These are phyloP conservation scores for Phrynosoma blainvillii DNA, from an alignment of 2,113 vertebrate genomes.

Conservation along the genomic window DNA sequence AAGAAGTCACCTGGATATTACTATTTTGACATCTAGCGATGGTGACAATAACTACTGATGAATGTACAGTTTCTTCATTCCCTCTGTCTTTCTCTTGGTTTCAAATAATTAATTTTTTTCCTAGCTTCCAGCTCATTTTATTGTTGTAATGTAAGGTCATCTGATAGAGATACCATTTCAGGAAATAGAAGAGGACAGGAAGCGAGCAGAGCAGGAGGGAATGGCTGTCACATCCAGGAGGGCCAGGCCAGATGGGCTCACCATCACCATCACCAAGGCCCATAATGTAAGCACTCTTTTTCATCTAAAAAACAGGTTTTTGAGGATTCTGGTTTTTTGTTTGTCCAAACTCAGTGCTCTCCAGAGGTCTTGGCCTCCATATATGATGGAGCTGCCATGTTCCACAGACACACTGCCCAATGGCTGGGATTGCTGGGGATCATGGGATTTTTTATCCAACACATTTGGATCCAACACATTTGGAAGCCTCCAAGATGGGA, in stretches of 20 bases:
- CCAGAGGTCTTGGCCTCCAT: not conserved
- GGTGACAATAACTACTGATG: not conserved
- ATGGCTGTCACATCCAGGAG: conserved; percentile 84
- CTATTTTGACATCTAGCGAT: not conserved
- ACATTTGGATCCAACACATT: no score
- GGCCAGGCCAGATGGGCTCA: conserved; percentile 87
- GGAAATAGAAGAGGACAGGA: conserved; percentile 97
- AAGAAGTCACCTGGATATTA: not conserved
- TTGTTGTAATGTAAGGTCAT: not conserved
- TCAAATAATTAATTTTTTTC: no score
- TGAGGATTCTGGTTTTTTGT: not conserved
- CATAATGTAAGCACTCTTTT: conserved; percentile 80
- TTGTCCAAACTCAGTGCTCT: not conserved
- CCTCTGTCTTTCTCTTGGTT: not conserved
- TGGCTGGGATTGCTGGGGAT: not conserved
- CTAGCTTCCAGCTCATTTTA: not conserved
- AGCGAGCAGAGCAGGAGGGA: conserved; percentile 89
- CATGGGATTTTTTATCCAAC: not conserved
- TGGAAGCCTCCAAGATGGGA: no score
- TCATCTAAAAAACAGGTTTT: rapidly evolving
- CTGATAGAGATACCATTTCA: conserved; percentile 62
- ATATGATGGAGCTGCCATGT: not conserved
- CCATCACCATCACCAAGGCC: conserved; percentile 94
- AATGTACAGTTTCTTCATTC: not conserved
- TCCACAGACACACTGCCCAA: not conserved